phyloP scores from a whole-genome alignment of 2,888 invertebrate genomes.

The Drosophila maculinotata region DNA sequence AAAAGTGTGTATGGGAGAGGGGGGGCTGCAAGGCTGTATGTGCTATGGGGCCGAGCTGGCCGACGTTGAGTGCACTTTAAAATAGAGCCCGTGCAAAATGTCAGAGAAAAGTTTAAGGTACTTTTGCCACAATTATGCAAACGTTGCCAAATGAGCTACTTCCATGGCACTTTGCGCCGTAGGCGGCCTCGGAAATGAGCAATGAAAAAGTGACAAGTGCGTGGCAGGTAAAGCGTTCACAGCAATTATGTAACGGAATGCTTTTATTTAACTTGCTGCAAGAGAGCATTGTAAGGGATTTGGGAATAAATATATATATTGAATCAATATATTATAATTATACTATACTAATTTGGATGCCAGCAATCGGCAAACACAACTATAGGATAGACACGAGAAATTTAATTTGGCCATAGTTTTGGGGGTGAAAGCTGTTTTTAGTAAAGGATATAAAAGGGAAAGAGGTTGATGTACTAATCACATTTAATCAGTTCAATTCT shows the following conservation, averaged over 20 bases:
- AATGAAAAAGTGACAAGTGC: constrained; percentile 50
- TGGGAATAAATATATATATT: neutral
- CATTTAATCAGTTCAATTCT: no score
- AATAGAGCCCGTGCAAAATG: constrained; percentile 39
- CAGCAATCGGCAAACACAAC: no score
- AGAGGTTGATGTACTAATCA: no score
- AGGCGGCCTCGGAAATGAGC: constrained; percentile 48
- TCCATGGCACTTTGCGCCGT: constrained; percentile 18
- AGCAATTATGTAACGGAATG: constrained; percentile 53
- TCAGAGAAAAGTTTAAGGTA: constrained; percentile 57
- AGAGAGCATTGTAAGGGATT: neutral
- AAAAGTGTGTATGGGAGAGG: no score
- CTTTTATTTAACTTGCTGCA: neutral
- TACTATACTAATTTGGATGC: no score
- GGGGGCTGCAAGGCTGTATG: constrained; percentile 13
- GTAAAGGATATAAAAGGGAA: no score
- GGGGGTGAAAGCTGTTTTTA: no score
- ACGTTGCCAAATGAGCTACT: constrained; percentile 49
- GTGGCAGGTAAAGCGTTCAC: constrained; percentile 33
- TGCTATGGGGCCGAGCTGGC: constrained; percentile 7
- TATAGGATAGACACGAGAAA: no score
- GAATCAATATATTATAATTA: no score
- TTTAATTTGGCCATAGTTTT: no score
- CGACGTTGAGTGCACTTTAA: constrained; percentile 34
- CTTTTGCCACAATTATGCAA: constrained; percentile 63